Conservation (phyloP, 53 echinoderm and acorn worm genomes). For the Apostichopus leukothele region DNA sequence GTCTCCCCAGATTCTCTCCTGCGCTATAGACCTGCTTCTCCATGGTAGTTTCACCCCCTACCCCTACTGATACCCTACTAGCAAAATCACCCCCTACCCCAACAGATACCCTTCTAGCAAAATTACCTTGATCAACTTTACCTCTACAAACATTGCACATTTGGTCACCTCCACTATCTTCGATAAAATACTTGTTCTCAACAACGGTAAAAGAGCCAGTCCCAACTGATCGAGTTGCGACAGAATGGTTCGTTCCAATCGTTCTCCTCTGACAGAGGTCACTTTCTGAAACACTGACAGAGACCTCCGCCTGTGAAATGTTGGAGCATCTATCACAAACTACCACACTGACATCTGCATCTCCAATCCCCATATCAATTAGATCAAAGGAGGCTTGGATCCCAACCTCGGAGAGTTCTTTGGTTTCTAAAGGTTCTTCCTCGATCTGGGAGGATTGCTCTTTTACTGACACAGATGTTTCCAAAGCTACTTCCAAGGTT, state of each 20-base stretch:
- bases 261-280: constrained; percentile 60
- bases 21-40: constrained; percentile 4
- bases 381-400: constrained; percentile 16
- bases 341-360: constrained; percentile 50
- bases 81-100: constrained; percentile 16
- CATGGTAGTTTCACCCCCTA: constrained; percentile 39
- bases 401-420: constrained; percentile 31
- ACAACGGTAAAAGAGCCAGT: constrained; percentile 61
- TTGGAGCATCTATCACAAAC: constrained; percentile 65
- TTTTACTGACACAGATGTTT: constrained; percentile 51
- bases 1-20: neutral
- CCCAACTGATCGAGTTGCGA: constrained; percentile 69
- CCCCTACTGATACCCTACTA: constrained; percentile 19
- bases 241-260: constrained; percentile 74
- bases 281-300: constrained; percentile 49
- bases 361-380: constrained; percentile 36
- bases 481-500: neutral
- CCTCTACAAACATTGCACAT: constrained; percentile 45
- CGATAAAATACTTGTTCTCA: constrained; percentile 23
- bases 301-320: constrained; percentile 50
- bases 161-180: neutral
- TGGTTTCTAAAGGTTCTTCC: constrained; percentile 33
- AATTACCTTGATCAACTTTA: neutral
- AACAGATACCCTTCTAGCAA: constrained; percentile 8
- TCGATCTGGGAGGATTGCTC: constrained; percentile 50